These are phyloP conservation scores for Meta bourneti DNA, from an alignment of 2,888 invertebrate genomes.

Conservation along the genomic window DNA sequence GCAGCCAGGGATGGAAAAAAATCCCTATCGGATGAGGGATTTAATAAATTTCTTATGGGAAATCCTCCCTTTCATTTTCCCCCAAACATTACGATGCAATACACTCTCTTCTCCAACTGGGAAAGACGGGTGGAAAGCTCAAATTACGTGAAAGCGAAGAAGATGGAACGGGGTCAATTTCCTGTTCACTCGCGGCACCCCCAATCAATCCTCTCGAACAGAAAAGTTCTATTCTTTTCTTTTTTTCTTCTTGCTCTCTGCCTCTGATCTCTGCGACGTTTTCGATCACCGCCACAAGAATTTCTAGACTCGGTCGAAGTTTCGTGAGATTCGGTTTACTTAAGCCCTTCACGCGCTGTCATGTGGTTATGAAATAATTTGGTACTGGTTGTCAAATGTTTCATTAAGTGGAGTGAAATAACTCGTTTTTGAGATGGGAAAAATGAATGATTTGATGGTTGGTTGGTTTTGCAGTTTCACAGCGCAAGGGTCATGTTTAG, in stretches of 20 bases:
- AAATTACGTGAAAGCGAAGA: conserved; percentile 22
- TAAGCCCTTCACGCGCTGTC: no score
- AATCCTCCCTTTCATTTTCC: background rate
- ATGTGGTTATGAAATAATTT: no score
- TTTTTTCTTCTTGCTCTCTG: background rate
- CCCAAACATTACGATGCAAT: background rate
- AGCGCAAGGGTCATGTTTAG: no score
- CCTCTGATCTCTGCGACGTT: background rate
- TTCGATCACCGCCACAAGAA: background rate
- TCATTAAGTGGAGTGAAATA: no score
- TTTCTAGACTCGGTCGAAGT: background rate
- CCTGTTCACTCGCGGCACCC: conserved; percentile 3
- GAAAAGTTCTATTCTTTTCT: background rate
- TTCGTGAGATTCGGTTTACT: no score
- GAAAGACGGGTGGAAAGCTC: background rate
- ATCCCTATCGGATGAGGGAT: background rate
- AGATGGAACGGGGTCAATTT: conserved; percentile 42
- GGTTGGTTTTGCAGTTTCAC: no score
- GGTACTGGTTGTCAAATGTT: no score
- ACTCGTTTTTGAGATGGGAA: no score
- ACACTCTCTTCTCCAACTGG: background rate
- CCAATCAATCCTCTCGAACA: background rate
- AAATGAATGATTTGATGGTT: no score
- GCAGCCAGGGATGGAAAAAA: background rate
- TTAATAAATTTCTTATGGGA: background rate